These are phyloP conservation scores for Psammodynastes pulverulentus DNA, from an alignment of 2,113 vertebrate genomes.

Conservation along the genomic window DNA sequence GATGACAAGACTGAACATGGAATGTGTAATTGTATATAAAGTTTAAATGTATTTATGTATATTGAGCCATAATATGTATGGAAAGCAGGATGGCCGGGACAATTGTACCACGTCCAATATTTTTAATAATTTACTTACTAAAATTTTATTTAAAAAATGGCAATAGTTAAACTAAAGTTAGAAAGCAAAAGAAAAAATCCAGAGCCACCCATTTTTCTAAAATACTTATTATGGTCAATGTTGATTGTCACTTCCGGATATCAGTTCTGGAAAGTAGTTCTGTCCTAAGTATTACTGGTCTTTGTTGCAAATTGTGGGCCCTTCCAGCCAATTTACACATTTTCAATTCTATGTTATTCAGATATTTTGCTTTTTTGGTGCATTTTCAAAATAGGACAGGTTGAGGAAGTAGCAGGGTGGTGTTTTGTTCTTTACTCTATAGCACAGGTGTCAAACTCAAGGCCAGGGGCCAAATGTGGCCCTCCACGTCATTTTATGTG, in stretches of 20 bases:
- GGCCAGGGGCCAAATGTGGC: too few relatives aligned
- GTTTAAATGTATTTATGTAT: too few relatives aligned
- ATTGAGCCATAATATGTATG: too few relatives aligned
- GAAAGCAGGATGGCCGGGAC: too few relatives aligned
- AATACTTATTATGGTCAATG: neutral
- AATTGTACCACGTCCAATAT: too few relatives aligned
- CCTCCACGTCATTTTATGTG: too few relatives aligned
- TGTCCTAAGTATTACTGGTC: neutral
- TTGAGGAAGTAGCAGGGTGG: neutral
- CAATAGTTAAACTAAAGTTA: neutral
- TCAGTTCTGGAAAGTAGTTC: neutral
- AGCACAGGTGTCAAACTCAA: too few relatives aligned
- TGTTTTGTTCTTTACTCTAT: neutral
- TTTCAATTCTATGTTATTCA: neutral
- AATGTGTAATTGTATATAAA: too few relatives aligned
- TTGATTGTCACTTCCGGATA: neutral
- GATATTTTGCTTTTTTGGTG: neutral
- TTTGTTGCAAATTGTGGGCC: neutral
- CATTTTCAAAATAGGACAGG: too few relatives aligned
- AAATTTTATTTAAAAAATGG: too few relatives aligned
- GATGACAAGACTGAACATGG: too few relatives aligned
- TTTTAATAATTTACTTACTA: too few relatives aligned
- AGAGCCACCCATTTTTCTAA: neutral
- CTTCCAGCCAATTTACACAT: neutral
- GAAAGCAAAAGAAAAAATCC: neutral